phyloP scores from a whole-genome alignment of 2,888 invertebrate species.

The Odiellus spinosus region DNA sequence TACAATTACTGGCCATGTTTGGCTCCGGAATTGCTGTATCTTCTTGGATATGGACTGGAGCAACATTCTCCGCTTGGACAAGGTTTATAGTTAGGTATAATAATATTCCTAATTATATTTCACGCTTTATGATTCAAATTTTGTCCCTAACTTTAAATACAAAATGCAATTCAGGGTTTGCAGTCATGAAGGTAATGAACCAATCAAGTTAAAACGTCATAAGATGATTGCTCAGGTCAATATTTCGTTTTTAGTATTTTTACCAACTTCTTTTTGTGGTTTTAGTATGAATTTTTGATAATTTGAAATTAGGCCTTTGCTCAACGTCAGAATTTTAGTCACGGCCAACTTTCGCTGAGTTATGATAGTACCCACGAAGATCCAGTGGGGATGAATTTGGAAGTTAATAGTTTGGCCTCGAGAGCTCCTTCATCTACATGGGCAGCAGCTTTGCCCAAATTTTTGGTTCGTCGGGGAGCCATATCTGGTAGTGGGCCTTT shows the following conservation, averaged over 20 bases:
- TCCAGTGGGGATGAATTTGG: conserved; percentile 50
- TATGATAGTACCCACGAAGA: conserved; percentile 74
- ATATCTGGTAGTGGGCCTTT: conserved; percentile 41
- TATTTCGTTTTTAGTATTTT: too few species aligned
- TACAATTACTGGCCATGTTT: conserved; percentile 67
- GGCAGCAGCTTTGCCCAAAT: conserved; percentile 74
- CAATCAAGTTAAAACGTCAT: conserved; percentile 52
- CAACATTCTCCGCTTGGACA: conserved; percentile 69
- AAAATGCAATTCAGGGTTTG: conserved; percentile 23
- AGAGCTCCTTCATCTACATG: conserved; percentile 79
- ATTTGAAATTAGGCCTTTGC: conserved; percentile 54
- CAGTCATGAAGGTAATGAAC: conserved; percentile 25
- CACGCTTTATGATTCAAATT: conserved; percentile 38
- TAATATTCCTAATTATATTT: background rate
- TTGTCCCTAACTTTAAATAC: too few species aligned
- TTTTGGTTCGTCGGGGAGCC: conserved; percentile 68
- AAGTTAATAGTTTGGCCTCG: conserved; percentile 47
- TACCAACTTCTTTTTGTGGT: too few species aligned
- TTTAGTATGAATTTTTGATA: too few species aligned
- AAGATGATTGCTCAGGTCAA: conserved; percentile 53
- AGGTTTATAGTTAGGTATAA: conserved; percentile 68
- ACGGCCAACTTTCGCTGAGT: conserved; percentile 67
- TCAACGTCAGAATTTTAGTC: conserved; percentile 65
- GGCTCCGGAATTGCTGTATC: conserved; percentile 74
- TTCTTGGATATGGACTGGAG: conserved; percentile 83